These are phyloP conservation scores for Microctenopoma stevenorrisi DNA, from an alignment of 2,797 vertebrate species.

Conservation along the genomic window DNA sequence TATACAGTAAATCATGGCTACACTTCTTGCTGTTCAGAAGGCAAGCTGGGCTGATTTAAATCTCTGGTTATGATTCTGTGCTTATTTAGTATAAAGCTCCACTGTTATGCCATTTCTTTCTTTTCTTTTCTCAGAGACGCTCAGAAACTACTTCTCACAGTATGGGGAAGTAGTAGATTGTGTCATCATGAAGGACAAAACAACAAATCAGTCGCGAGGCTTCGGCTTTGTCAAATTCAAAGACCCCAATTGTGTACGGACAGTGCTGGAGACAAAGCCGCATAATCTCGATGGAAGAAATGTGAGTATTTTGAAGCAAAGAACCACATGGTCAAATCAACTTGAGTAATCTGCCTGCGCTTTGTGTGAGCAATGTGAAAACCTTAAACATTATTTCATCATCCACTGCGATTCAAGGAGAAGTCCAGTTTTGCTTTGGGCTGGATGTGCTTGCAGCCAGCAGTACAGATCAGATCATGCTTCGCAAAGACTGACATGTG, in stretches of 20 bases:
- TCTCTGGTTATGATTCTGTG: constrained; percentile 20
- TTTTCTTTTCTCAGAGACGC: constrained; percentile 88
- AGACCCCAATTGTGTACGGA: constrained; percentile 99
- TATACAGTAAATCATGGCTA: constrained; percentile 22
- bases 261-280: constrained; percentile 97
- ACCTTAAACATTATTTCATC: constrained; percentile 39
- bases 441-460: constrained; percentile 39
- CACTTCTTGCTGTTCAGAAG: constrained; percentile 23
- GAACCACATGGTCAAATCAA: constrained; percentile 48
- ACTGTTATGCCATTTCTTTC: constrained; percentile 38
- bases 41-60: constrained; percentile 26
- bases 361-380: constrained; percentile 39
- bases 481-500: constrained; percentile 21
- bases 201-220: constrained; percentile 98
- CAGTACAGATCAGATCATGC: neutral
- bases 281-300: constrained; percentile 98
- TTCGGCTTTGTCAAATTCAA: constrained; percentile 99
- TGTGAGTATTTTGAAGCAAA: constrained; percentile 86
- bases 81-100: constrained; percentile 8
- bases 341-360: constrained; percentile 24
- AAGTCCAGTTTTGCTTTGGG: constrained; percentile 27
- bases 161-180: constrained; percentile 99
- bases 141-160: constrained; percentile 98
- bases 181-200: constrained; percentile 99
- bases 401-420: constrained; percentile 41